A percentile compares a stretch with the other conserved stretches of the same genome.
These are phyloP conservation scores for Physella acuta DNA, from an alignment of 1,140 invertebrate species.

Conservation along the genomic window DNA sequence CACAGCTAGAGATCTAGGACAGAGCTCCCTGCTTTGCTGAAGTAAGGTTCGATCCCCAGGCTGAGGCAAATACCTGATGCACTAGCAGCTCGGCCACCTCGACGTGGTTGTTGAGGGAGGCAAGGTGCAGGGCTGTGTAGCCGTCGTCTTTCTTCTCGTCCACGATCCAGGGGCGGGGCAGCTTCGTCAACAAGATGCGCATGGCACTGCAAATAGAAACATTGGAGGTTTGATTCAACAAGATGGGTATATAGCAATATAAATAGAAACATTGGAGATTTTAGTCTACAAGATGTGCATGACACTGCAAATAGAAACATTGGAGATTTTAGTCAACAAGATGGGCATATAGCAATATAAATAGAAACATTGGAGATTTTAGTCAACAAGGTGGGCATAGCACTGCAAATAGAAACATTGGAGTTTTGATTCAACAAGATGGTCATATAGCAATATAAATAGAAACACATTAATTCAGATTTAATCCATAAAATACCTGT, in stretches of 20 bases:
- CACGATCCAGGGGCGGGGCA: slow-evolving; percentile 93
- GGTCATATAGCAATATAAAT: not conserved
- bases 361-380: slow-evolving; percentile 82
- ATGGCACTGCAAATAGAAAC: slow-evolving; percentile 74
- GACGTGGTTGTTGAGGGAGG: slow-evolving; percentile 94
- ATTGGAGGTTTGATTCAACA: not conserved
- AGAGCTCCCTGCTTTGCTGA: no score
- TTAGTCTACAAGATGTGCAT: slow-evolving; percentile 91
- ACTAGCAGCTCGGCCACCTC: slow-evolving; percentile 89
- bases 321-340: not conserved
- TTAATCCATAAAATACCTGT: no score
- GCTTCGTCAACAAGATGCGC: slow-evolving; percentile 86
- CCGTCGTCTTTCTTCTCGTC: slow-evolving; percentile 98
- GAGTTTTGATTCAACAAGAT: not conserved
- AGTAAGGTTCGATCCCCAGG: no score
- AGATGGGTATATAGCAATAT: not conserved
- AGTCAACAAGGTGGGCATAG: slow-evolving; percentile 88
- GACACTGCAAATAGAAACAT: slow-evolving; percentile 68
- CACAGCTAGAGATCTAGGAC: no score
- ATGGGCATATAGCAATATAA: not conserved
- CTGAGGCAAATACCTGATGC: slow-evolving; percentile 46
- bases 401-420: slow-evolving; percentile 65
- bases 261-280: slow-evolving; percentile 71
- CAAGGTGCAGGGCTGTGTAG: slow-evolving; percentile 92
- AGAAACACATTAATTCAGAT: no score